Conservation (phyloP, 2,113 vertebrate genomes). For the Platysternon megacephalum region DNA sequence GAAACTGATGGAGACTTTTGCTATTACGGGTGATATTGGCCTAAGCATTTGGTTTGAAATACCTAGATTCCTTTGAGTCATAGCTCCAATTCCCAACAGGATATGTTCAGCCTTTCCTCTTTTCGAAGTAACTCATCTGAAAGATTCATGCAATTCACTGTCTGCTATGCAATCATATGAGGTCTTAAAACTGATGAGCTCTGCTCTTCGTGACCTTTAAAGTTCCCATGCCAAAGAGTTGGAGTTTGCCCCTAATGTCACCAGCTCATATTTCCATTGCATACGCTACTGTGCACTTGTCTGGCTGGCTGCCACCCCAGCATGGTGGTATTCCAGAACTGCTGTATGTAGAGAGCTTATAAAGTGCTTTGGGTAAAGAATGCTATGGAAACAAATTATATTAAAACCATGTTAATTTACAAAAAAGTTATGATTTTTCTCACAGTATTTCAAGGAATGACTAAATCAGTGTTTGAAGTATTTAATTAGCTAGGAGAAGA, state of each 20-base stretch:
- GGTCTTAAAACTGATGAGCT: neutral
- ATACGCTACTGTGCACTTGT: neutral
- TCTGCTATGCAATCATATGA: neutral
- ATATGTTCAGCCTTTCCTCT: neutral
- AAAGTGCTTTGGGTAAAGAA: neutral
- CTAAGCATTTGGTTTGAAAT: neutral
- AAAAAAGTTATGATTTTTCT: neutral
- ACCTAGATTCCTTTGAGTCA: neutral
- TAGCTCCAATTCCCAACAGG: neutral
- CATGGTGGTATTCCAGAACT: neutral
- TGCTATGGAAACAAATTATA: neutral
- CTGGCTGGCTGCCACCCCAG: fast-evolving
- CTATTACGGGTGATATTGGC: fast-evolving
- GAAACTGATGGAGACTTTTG: neutral
- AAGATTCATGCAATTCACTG: neutral
- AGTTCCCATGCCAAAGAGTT: neutral
- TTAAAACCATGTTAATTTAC: neutral
- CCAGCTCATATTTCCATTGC: neutral
- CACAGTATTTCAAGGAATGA: neutral
- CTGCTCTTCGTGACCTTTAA: neutral
- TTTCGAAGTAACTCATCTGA: neutral
- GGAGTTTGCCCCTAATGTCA: neutral
- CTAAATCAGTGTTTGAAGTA: neutral
- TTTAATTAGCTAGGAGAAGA: neutral
- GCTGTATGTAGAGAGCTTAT: neutral